Percentiles rank a stretch among this genome's conserved stretches.
These are phyloP conservation scores for Colletes gigas DNA, from an alignment of 1,140 invertebrate species.

Conservation along the genomic window DNA sequence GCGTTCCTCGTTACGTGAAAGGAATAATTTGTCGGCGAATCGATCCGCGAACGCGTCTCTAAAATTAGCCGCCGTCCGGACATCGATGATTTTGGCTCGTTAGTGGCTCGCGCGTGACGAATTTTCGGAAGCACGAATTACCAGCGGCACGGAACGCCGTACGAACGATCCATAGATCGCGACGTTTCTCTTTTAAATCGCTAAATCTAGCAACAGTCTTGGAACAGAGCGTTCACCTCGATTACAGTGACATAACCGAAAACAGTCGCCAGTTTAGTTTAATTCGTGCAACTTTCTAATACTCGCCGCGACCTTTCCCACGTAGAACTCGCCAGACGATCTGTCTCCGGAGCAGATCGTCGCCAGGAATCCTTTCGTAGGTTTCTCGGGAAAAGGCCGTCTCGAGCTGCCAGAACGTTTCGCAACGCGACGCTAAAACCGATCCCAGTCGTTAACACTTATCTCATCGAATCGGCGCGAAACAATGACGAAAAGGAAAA, in stretches of 20 bases:
- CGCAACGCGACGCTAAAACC: conserved; percentile 44
- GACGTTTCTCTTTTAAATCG: background rate
- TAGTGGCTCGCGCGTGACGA: background rate
- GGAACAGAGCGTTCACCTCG: no score
- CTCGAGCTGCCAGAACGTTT: background rate
- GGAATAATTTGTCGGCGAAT: background rate
- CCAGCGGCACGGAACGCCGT: background rate
- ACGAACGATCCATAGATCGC: background rate
- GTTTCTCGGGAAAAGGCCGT: background rate
- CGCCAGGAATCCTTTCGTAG: conserved; percentile 1
- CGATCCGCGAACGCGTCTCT: background rate
- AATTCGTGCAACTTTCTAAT: no score
- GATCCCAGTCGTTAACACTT: conserved; percentile 46
- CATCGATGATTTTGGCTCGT: conserved; percentile 1
- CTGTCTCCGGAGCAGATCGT: background rate
- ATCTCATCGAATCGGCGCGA: conserved; percentile 45
- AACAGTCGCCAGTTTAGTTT: no score
- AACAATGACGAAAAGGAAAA: conserved; percentile 43
- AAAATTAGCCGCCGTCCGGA: conserved; percentile 7
- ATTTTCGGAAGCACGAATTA: background rate
- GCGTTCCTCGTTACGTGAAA: conserved; percentile 2
- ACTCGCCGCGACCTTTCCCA: no score
- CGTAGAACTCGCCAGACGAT: background rate
- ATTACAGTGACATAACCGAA: no score
- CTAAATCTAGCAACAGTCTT: no score